Conservation (phyloP, 2,888 invertebrate genomes). For the Chrysolina haemoptera region DNA sequence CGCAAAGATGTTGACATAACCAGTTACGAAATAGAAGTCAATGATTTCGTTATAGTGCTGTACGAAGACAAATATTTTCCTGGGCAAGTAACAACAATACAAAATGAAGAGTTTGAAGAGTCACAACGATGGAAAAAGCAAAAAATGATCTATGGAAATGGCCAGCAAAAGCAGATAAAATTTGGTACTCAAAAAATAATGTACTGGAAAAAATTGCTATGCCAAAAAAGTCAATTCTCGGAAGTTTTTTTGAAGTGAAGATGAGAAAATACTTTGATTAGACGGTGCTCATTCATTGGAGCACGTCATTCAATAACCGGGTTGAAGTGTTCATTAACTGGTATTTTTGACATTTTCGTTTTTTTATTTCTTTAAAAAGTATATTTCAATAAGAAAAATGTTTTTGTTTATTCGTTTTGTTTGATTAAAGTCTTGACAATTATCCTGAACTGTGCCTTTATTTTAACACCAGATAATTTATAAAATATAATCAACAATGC, state of each 20-base stretch:
- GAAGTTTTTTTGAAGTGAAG: not conserved
- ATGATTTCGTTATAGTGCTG: too few species aligned
- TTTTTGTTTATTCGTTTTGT: not conserved
- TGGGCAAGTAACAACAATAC: not conserved
- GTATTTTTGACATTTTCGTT: not conserved
- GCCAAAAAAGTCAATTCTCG: not conserved
- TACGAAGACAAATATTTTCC: too few species aligned
- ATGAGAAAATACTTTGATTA: slow-evolving; percentile 6
- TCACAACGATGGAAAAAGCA: not conserved
- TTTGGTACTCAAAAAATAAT: not conserved
- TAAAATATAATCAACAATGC: not conserved
- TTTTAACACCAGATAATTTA: not conserved
- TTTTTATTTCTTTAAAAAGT: not conserved
- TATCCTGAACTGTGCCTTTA: not conserved
- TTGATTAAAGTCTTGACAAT: not conserved
- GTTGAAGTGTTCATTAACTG: not conserved
- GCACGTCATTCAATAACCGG: not conserved
- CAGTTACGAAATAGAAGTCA: too few species aligned
- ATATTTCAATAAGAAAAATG: not conserved
- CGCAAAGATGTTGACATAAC: too few species aligned
- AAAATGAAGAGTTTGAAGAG: slow-evolving; percentile 6
- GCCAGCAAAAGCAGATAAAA: not conserved
- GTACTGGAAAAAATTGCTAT: not conserved
- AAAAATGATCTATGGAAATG: not conserved
- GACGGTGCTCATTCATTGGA: not conserved